A percentile compares a stretch with the other conserved stretches of the same genome.
These are phyloP conservation scores for Drosophila lacertosa DNA, from an alignment of 1,140 invertebrate genomes.

Conservation along the genomic window DNA sequence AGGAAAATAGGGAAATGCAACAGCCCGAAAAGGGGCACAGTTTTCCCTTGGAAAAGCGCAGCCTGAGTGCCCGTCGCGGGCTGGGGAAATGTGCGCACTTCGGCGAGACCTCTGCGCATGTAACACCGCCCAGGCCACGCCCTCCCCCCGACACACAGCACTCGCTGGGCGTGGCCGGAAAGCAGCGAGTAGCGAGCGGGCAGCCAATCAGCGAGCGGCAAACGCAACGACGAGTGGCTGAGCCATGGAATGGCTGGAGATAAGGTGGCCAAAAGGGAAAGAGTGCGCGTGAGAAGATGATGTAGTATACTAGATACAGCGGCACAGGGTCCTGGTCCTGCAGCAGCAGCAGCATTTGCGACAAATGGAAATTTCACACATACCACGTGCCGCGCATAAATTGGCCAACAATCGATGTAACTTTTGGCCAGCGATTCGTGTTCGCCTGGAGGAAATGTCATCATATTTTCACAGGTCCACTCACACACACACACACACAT, in stretches of 20 bases:
- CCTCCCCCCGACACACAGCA: conserved; percentile 34
- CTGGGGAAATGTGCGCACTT: conserved; percentile 60
- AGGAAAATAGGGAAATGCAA: conserved; percentile 17
- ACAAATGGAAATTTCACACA: conserved; percentile 55
- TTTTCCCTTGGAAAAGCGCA: conserved; percentile 28
- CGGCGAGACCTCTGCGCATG: conserved; percentile 60
- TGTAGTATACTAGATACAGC: conserved; percentile 15
- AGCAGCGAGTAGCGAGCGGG: conserved; percentile 53
- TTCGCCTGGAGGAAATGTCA: conserved; percentile 49
- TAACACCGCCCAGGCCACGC: conserved; percentile 45
- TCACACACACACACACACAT: not conserved
- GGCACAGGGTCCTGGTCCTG: conserved; percentile 25
- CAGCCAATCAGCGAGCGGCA: conserved; percentile 51
- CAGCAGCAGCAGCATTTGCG: conserved; percentile 10
- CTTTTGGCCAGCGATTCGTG: conserved; percentile 58
- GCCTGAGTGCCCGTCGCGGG: conserved; percentile 8
- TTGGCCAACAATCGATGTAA: conserved; percentile 78
- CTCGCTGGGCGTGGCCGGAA: conserved; percentile 47
- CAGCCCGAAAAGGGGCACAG: conserved; percentile 46
- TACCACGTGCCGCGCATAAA: conserved; percentile 78
- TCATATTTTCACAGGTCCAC: conserved; percentile 56
- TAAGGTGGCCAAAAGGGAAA: conserved; percentile 42
- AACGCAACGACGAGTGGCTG: conserved; percentile 44
- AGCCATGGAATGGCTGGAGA: conserved; percentile 66
- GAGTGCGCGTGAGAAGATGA: conserved; percentile 48